Percentiles rank a stretch among this genome's conserved stretches.
These are phyloP conservation scores for Glaucopsyche alexis DNA, from an alignment of 2,888 invertebrate species.

Conservation along the genomic window DNA sequence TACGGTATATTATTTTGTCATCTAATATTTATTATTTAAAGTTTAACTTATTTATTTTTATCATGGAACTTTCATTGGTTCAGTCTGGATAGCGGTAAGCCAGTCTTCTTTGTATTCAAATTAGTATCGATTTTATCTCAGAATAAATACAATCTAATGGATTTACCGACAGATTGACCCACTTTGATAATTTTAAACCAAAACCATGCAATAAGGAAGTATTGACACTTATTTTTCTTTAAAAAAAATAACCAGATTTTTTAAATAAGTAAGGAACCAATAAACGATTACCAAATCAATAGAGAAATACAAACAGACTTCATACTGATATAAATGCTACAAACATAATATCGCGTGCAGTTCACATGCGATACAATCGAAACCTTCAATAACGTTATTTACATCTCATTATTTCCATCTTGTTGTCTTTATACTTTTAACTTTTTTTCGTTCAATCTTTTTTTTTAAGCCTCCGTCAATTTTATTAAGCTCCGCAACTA, in stretches of 20 bases:
- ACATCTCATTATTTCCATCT: too few species aligned
- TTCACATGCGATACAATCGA: too few species aligned
- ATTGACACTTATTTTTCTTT: background rate
- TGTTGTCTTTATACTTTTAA: too few species aligned
- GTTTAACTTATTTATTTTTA: background rate
- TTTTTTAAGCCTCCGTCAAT: background rate
- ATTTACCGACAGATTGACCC: background rate
- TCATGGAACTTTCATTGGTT: background rate
- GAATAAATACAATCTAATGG: background rate
- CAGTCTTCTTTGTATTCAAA: constrained; percentile 10
- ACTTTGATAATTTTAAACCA: background rate
- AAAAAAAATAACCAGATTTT: background rate
- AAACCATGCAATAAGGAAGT: background rate
- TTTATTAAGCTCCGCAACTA: background rate
- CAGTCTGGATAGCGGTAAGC: background rate
- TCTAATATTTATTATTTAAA: background rate
- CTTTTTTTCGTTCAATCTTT: too few species aligned
- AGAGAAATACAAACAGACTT: too few species aligned
- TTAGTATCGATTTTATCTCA: background rate
- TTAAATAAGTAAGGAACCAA: background rate
- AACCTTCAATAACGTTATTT: too few species aligned
- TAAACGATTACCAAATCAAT: too few species aligned
- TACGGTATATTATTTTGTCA: background rate
- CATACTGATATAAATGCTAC: too few species aligned
- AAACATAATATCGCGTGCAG: too few species aligned